phyloP scores from a whole-genome alignment of 1,140 invertebrate species.

The Trichonephila inaurata region DNA sequence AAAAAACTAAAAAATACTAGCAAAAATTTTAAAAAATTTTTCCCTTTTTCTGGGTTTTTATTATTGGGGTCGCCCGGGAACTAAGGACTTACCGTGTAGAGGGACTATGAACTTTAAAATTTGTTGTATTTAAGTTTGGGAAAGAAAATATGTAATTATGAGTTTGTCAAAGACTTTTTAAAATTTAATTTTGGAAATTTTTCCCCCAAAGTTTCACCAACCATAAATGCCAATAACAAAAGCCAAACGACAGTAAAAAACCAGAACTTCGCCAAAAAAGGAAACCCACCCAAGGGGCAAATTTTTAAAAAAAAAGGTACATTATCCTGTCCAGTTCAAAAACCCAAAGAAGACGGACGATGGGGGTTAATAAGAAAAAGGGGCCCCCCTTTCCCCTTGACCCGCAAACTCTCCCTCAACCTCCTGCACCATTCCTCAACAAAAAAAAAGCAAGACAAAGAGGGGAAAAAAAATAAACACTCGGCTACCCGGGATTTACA shows the following conservation, averaged over 20 bases:
- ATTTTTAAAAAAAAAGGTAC: background rate
- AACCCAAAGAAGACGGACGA: constrained; percentile 63
- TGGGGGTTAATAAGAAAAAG: constrained; percentile 62
- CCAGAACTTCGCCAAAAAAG: background rate
- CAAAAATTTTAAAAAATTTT: too few species aligned
- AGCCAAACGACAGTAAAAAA: background rate
- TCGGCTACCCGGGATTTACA: background rate
- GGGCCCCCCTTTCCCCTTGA: constrained; percentile 51
- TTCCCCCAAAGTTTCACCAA: too few species aligned
- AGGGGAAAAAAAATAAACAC: background rate
- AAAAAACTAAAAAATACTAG: too few species aligned
- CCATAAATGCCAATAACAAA: background rate
- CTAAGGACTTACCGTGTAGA: too few species aligned
- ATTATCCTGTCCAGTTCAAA: constrained; percentile 24
- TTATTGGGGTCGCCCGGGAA: too few species aligned
- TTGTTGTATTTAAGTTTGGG: too few species aligned
- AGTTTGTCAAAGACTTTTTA: too few species aligned
- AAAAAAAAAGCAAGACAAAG: background rate
- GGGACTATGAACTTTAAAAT: too few species aligned
- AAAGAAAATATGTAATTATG: too few species aligned
- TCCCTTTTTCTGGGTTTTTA: too few species aligned
- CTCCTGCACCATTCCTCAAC: background rate
- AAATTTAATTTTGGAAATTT: too few species aligned
- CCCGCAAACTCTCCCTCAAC: background rate
- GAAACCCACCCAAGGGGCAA: background rate